phyloP scores from a whole-genome alignment of 53 echinoderm and acorn worm species.

The Patiria pectinifera region DNA sequence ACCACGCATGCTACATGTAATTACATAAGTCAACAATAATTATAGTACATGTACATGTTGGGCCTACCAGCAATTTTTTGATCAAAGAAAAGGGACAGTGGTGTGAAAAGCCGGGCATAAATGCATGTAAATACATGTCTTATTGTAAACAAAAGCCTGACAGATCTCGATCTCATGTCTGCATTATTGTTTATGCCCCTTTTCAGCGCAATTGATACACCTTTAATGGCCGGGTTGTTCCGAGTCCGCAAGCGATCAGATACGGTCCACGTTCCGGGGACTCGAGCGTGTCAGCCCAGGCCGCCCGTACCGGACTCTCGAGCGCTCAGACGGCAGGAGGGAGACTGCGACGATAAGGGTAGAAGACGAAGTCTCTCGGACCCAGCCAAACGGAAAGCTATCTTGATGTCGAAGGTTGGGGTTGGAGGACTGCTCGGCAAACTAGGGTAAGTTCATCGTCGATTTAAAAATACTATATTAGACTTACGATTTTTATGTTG shows the following conservation, averaged over 20 bases:
- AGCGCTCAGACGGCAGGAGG: not conserved
- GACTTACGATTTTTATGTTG: too few species aligned
- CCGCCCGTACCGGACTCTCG: not conserved
- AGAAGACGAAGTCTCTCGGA: not conserved
- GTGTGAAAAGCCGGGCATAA: too few species aligned
- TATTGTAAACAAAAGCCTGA: too few species aligned
- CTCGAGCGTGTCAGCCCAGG: not conserved
- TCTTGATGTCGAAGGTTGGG: not conserved
- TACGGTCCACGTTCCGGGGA: not conserved
- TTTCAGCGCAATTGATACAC: not conserved
- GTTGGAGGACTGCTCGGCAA: not conserved
- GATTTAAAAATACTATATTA: not conserved
- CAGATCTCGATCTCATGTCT: too few species aligned
- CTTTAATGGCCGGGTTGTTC: not conserved
- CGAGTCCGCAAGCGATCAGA: not conserved
- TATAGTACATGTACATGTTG: too few species aligned
- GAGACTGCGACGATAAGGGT: conserved; percentile 8
- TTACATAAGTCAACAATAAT: too few species aligned
- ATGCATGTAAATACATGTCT: too few species aligned
- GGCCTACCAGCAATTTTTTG: too few species aligned
- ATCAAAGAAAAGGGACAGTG: too few species aligned
- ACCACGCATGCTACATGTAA: too few species aligned
- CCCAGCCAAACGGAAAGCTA: not conserved
- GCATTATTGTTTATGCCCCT: too few species aligned
- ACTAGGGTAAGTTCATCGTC: not conserved